phyloP scores from a whole-genome alignment of 2,113 vertebrate genomes.

The Chaetops frenatus region DNA sequence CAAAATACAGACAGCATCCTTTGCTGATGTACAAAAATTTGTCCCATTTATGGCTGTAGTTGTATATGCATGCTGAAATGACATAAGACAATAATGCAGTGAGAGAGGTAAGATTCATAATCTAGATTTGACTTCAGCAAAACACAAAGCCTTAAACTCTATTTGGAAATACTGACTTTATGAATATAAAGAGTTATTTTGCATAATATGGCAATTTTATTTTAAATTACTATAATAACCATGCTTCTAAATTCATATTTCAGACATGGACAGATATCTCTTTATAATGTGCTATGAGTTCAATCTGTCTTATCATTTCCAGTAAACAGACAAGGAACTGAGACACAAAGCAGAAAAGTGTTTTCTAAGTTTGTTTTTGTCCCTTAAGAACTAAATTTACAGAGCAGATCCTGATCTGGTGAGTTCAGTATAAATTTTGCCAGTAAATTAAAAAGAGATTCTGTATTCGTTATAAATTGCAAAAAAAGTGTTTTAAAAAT shows the following conservation, averaged over 20 bases:
- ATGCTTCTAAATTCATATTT: not conserved
- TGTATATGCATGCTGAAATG: slow-evolving; percentile 72
- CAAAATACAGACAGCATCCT: slow-evolving; percentile 62
- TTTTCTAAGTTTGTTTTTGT: not conserved
- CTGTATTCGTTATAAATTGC: not conserved
- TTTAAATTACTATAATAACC: not conserved
- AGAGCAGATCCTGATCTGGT: not conserved
- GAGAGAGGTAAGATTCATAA: not conserved
- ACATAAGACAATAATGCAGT: not conserved
- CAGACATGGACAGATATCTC: not conserved
- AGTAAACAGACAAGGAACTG: not conserved
- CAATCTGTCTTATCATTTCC: not conserved
- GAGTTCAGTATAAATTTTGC: not conserved
- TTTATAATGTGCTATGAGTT: not conserved
- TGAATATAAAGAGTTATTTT: not conserved
- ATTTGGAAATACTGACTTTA: not conserved
- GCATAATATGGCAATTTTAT: not conserved
- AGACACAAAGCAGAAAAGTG: not conserved
- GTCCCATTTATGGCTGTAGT: slow-evolving; percentile 75
- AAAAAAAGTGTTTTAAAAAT: not conserved
- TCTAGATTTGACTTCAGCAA: not conserved
- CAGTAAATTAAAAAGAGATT: not conserved
- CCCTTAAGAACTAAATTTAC: not conserved
- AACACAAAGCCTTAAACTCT: not conserved
- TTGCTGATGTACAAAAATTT: slow-evolving; percentile 73